Evolutionary conservation across 1,140 invertebrate genomes (phyloP).

Genomic region (Drosophila busckii): DNA sequence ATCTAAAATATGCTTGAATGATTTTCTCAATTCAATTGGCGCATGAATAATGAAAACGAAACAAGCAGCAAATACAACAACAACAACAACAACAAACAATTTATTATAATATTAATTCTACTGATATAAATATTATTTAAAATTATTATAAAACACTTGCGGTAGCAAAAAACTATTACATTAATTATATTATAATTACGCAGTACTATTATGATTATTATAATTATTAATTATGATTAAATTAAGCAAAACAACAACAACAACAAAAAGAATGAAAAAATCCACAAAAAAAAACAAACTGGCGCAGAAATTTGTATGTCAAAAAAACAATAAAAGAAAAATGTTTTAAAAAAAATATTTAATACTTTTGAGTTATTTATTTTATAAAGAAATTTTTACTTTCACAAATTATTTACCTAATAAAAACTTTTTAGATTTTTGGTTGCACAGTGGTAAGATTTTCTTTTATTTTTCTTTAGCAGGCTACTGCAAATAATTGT

Average conservation of each 20-base stretch:
- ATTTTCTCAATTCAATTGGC: constrained; percentile 70
- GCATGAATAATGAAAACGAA: constrained; percentile 25
- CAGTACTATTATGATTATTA: constrained; percentile 71
- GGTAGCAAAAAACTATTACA: constrained; percentile 75
- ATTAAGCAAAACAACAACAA: constrained; percentile 47
- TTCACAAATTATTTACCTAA: constrained; percentile 16
- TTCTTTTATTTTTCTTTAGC: no score
- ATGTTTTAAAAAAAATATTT: constrained; percentile 61
- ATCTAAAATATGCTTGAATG: constrained; percentile 51
- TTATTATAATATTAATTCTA: constrained; percentile 20
- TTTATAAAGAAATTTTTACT: constrained; percentile 30
- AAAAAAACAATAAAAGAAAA: constrained; percentile 71
- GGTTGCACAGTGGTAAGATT: constrained; percentile 8
- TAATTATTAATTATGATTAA: constrained; percentile 57
- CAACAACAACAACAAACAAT: constrained; percentile 24
- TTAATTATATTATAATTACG: constrained; percentile 73
- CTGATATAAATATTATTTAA: constrained; percentile 66
- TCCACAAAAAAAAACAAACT: constrained; percentile 34
- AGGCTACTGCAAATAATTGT: no score
- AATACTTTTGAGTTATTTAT: constrained; percentile 42
- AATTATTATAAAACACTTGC: constrained; percentile 58
- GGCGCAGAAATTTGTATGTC: constrained; percentile 74
- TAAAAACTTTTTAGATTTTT: no score
- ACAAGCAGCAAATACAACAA: constrained; percentile 33
- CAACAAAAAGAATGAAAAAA: constrained; percentile 41